phyloP scores from a whole-genome alignment of 2,797 vertebrate genomes.

The Caiman crocodilus region DNA sequence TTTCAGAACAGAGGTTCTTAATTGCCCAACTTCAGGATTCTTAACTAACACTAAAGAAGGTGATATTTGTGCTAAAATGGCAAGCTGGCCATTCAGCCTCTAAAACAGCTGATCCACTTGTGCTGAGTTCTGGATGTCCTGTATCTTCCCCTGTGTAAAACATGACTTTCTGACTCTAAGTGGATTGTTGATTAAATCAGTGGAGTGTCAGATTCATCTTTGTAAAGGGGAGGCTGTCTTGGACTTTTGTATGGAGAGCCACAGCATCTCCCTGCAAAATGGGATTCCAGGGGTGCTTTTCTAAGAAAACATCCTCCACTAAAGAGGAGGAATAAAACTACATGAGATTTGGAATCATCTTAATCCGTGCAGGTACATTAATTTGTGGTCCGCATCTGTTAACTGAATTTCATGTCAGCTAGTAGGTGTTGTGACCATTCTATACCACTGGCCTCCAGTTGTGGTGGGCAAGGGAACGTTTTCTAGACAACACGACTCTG shows the following conservation, averaged over 20 bases:
- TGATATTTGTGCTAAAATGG: neutral
- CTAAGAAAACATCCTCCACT: neutral
- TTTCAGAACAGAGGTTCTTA: neutral
- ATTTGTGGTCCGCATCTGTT: neutral
- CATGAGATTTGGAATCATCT: neutral
- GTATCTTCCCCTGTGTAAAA: neutral
- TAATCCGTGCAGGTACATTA: neutral
- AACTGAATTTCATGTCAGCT: too few species aligned
- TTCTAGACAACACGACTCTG: neutral
- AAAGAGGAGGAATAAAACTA: neutral
- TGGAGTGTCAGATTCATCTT: neutral
- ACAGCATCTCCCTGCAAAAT: neutral
- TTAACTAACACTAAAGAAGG: neutral
- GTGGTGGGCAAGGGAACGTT: neutral
- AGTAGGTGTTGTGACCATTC: neutral
- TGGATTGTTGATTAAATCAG: neutral
- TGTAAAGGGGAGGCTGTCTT: neutral
- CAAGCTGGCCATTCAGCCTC: neutral
- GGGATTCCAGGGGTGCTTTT: neutral
- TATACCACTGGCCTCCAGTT: neutral
- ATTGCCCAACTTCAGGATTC: neutral
- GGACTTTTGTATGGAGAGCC: neutral
- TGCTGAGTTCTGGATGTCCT: neutral
- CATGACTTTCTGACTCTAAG: neutral
- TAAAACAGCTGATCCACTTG: neutral